These are phyloP conservation scores for Takifugu ocellatus DNA, from an alignment of 2,797 vertebrate genomes.

Conservation along the genomic window DNA sequence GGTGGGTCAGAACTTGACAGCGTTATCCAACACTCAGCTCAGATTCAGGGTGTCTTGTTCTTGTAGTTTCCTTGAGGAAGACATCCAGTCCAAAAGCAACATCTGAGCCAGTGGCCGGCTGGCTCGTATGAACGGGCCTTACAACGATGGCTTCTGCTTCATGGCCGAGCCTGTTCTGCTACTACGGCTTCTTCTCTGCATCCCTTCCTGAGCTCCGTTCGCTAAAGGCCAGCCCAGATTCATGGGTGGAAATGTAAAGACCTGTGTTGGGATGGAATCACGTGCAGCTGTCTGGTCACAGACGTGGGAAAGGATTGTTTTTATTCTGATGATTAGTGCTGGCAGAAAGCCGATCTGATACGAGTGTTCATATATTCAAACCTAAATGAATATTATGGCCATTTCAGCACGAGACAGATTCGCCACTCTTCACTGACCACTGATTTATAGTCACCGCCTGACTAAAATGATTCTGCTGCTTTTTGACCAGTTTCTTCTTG, in stretches of 20 bases:
- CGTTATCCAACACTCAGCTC: conserved; percentile 23
- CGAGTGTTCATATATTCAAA: not conserved
- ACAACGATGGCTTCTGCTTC: conserved; percentile 23
- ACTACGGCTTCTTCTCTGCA: conserved; percentile 51
- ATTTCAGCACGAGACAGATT: not conserved
- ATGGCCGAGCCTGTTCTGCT: conserved; percentile 58
- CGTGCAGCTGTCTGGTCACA: conserved; percentile 26
- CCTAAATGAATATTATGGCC: not conserved
- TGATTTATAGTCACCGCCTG: too few species aligned
- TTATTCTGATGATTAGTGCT: conserved; percentile 28
- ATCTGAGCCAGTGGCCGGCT: conserved; percentile 38
- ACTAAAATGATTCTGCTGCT: too few species aligned
- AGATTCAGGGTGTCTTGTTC: conserved; percentile 34
- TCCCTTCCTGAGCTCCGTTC: conserved; percentile 53
- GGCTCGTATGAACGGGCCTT: conserved; percentile 37
- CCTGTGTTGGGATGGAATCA: conserved; percentile 30
- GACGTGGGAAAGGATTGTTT: conserved; percentile 28
- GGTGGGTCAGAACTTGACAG: conserved; percentile 45
- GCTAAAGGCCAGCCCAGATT: conserved; percentile 39
- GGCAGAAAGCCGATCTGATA: conserved; percentile 18
- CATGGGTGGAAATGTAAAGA: conserved; percentile 54
- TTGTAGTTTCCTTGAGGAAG: conserved; percentile 34
- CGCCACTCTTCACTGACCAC: too few species aligned
- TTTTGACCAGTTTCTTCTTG: too few species aligned
- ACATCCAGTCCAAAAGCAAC: conserved; percentile 56